phyloP scores from a whole-genome alignment of 2,888 invertebrate genomes.

The Ornithoptera alexandrae region DNA sequence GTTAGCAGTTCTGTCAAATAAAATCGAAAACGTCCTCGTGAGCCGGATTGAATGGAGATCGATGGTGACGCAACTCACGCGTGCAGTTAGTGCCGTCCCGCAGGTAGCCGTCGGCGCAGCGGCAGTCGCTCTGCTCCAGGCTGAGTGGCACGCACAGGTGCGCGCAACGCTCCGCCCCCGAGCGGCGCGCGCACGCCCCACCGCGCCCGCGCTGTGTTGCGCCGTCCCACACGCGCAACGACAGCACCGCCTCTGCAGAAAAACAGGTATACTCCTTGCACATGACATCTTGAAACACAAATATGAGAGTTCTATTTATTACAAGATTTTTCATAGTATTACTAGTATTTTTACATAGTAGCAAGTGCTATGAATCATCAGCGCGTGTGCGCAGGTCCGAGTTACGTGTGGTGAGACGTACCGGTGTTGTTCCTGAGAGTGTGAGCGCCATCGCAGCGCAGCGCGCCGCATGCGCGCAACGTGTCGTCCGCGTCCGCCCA shows the following conservation, averaged over 20 bases:
- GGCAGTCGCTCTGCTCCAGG: slow-evolving; percentile 85
- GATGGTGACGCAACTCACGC: slow-evolving; percentile 36
- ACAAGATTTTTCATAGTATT: no score
- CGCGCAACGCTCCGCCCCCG: slow-evolving; percentile 77
- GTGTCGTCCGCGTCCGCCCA: slow-evolving; percentile 82
- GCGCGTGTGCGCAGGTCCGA: no score
- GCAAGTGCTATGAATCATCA: no score
- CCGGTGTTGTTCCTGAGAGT: slow-evolving; percentile 82
- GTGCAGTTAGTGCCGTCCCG: slow-evolving; percentile 43
- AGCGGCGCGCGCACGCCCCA: slow-evolving; percentile 68
- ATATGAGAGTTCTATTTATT: no score
- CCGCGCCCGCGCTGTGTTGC: slow-evolving; percentile 36
- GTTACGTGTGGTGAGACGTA: slow-evolving; percentile 33
- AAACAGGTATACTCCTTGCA: not conserved
- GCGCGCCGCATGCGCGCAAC: slow-evolving; percentile 82
- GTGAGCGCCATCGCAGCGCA: slow-evolving; percentile 54
- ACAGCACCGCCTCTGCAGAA: slow-evolving; percentile 79
- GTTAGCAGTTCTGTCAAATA: no score
- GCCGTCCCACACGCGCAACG: slow-evolving; percentile 86
- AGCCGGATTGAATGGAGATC: not conserved
- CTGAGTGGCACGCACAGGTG: slow-evolving; percentile 67
- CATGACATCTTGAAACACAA: no score
- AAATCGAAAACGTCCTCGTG: not conserved
- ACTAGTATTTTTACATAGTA: no score
- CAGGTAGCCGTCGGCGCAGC: slow-evolving; percentile 85